Base-by-base conservation (phyloP, 1,140 invertebrate species). In the Hyles vespertilio region DNA sequence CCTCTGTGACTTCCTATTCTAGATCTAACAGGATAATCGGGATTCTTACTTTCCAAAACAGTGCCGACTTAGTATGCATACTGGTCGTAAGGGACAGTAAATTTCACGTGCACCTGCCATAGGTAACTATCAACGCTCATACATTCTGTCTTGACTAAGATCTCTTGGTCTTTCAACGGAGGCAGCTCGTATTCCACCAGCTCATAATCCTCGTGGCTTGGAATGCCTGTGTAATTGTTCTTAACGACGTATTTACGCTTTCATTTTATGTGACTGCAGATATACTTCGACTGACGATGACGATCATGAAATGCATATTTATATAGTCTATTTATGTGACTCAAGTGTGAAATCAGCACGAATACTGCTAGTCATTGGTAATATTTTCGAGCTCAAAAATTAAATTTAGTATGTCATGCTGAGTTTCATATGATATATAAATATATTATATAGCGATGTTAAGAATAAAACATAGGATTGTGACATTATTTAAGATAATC, bases 91-190 rank as follows among this genome's bases (percentile, higher is more conserved):
- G 85, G 84, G 4, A 76, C 33, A 6, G 67, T 59, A 2, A 56
- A 32, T 9, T 10, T 44, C 3, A 7, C 2, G 44, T 78, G 77
- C 48, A 72, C 77, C 0, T 70, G 62, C 40, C 91, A 77, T 63
- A 88, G 82, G 57, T 91, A 92, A 12, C 91, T 91, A 62, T 92
- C 91, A 1, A 92, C 89, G 40, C 89, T 90, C 0, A 91, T 64
- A 75, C 83, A 91, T 61, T 90, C 80, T 0, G 89, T 74, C 74
- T 91, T 85, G n/a, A 87, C 72, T 2, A 91, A 71, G 44, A 91
- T 77, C 59, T 91, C 78, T 40, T 74, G 74, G 48, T 89, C 67
- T 55, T 81, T 67, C 3, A 89, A 53, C 3, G 74, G 59, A n/a
- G 81, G 87, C 7, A 90, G 56, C 12, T 90, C 87, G 43, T 83